These are phyloP conservation scores for Cyprinodon diabolis DNA, from an alignment of 2,797 vertebrate genomes.

Conservation along the genomic window DNA sequence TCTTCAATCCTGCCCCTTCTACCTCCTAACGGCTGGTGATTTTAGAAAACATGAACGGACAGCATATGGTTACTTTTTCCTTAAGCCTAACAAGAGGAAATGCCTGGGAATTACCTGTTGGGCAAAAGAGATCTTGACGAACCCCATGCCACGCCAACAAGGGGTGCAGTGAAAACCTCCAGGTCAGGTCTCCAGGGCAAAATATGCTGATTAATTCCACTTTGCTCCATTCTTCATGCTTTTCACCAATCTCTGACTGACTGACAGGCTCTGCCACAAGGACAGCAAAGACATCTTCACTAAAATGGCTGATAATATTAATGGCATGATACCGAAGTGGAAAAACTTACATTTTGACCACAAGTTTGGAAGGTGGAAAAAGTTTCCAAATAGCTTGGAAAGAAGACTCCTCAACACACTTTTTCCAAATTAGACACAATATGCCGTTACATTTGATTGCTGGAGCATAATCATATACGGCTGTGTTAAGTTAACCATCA, in stretches of 20 bases:
- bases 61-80: slow-evolving; percentile 46
- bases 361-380: slow-evolving; percentile 43
- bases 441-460: slow-evolving; percentile 58
- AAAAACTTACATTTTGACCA: slow-evolving; percentile 38
- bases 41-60: slow-evolving; percentile 70
- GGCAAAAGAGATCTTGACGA: slow-evolving; percentile 62
- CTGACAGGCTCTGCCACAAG: slow-evolving; percentile 62
- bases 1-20: slow-evolving; percentile 17
- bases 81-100: slow-evolving; percentile 70
- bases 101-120: slow-evolving; percentile 76
- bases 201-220: slow-evolving; percentile 77
- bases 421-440: slow-evolving; percentile 70
- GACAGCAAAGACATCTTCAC: slow-evolving; percentile 73
- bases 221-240: slow-evolving; percentile 70
- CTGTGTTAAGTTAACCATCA: slow-evolving; percentile 65
- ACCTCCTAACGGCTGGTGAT: slow-evolving; percentile 51
- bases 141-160: slow-evolving; percentile 42
- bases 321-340: slow-evolving; percentile 46
- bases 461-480: slow-evolving; percentile 44
- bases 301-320: slow-evolving; percentile 47
- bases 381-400: slow-evolving; percentile 48
- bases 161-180: slow-evolving; percentile 60
- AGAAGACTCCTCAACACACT: slow-evolving; percentile 45
- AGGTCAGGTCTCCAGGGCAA: slow-evolving; percentile 60
- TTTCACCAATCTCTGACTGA: slow-evolving; percentile 67